These are phyloP conservation scores for Delphinapterus leucas DNA, from an alignment of 2,113 vertebrate genomes.

Conservation along the genomic window DNA sequence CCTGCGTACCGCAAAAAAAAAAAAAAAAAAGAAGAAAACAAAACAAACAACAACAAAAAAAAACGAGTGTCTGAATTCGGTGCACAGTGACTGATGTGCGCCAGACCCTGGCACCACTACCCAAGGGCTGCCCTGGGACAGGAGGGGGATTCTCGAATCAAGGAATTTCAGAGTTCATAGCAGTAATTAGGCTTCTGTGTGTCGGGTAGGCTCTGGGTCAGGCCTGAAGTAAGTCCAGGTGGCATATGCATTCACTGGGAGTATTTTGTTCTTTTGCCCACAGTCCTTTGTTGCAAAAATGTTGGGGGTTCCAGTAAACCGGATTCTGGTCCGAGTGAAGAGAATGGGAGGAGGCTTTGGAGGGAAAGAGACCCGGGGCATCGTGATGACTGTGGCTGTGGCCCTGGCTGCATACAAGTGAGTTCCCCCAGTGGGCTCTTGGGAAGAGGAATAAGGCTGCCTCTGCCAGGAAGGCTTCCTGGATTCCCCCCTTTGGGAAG, in stretches of 20 bases:
- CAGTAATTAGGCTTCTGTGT: not conserved
- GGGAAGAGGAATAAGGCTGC: not conserved
- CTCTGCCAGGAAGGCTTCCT: not conserved
- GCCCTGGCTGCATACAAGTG: slow-evolving; percentile 95
- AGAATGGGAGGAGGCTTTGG: slow-evolving; percentile 97
- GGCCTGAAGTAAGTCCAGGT: not conserved
- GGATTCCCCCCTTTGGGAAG: not conserved
- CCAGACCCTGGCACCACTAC: not conserved
- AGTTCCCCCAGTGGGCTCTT: slow-evolving; percentile 42
- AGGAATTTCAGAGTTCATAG: not conserved
- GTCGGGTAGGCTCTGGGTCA: not conserved
- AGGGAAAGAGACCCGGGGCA: slow-evolving; percentile 93
- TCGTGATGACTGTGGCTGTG: slow-evolving; percentile 87
- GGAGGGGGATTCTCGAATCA: not conserved
- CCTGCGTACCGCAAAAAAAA: too few species aligned
- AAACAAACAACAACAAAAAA: not conserved
- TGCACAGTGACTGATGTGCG: not conserved
- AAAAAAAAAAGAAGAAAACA: too few species aligned
- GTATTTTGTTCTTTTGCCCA: not conserved
- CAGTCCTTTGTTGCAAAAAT: slow-evolving; percentile 86
- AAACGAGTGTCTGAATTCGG: not conserved
- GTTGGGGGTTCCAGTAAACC: slow-evolving; percentile 89
- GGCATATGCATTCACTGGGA: not conserved
- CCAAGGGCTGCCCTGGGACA: rapidly evolving
- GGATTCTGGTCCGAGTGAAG: slow-evolving; percentile 92